phyloP scores from a whole-genome alignment of 2,797 vertebrate genomes.

The Phoeniculus purpureus region DNA sequence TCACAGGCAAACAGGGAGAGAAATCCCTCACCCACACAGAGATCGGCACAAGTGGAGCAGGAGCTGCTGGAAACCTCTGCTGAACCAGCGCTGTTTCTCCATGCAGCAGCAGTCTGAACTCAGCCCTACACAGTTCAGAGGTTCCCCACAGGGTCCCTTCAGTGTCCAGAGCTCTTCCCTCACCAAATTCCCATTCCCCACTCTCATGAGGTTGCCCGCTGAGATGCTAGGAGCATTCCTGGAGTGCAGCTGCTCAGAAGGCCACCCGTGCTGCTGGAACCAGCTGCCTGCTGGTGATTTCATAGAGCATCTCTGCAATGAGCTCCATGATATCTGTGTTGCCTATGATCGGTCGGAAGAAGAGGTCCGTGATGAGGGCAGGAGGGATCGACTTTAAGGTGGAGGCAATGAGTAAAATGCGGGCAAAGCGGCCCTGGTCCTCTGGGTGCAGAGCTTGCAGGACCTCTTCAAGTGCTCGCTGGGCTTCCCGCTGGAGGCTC shows the following conservation, averaged over 20 bases:
- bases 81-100: background rate
- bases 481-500: slow-evolving; percentile 88
- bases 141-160: too few relatives aligned
- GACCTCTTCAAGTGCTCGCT: slow-evolving; percentile 85
- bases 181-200: accelerated
- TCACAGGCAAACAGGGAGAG: background rate
- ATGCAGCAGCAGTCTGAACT: background rate
- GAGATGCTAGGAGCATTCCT: accelerated
- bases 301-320: slow-evolving; percentile 85
- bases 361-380: slow-evolving; percentile 86
- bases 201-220: background rate
- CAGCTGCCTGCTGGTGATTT: slow-evolving; percentile 46
- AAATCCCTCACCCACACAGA: background rate
- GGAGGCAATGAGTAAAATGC: slow-evolving; percentile 83
- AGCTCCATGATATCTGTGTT: slow-evolving; percentile 84
- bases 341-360: slow-evolving; percentile 90
- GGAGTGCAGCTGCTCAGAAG: accelerated
- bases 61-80: background rate
- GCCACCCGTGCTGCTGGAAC: accelerated
- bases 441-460: slow-evolving; percentile 80
- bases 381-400: slow-evolving; percentile 84
- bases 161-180: background rate
- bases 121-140: too few relatives aligned
- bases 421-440: slow-evolving; percentile 82
- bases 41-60: background rate